These are phyloP conservation scores for Lasioglossum baleicum DNA, from an alignment of 1,140 invertebrate genomes.

Conservation along the genomic window DNA sequence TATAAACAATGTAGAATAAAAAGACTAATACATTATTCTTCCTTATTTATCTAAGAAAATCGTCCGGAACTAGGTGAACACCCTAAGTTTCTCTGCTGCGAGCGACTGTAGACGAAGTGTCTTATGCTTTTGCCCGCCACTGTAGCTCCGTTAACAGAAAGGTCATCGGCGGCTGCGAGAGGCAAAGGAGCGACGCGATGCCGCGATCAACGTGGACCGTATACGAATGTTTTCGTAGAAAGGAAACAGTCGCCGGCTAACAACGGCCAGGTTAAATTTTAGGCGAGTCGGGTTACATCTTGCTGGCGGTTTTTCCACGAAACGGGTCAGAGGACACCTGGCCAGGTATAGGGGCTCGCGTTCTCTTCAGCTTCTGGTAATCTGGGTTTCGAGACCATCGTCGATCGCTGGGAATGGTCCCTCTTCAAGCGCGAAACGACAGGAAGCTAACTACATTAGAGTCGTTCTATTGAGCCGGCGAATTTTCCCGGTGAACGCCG, in stretches of 20 bases:
- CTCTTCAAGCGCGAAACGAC: slow-evolving; percentile 27
- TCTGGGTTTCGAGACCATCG: neutral
- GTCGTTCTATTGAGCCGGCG: neutral
- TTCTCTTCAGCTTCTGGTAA: slow-evolving; percentile 6
- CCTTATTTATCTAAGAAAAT: no score
- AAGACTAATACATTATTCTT: no score
- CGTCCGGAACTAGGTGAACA: no score
- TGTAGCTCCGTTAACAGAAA: neutral
- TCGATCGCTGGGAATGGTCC: neutral
- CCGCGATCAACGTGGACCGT: neutral
- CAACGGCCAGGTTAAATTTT: slow-evolving; percentile 32
- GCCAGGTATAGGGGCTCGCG: neutral
- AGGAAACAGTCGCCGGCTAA: slow-evolving; percentile 6
- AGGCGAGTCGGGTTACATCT: slow-evolving; percentile 20
- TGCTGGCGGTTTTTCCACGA: slow-evolving; percentile 5
- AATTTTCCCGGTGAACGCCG: neutral
- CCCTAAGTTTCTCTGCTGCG: no score
- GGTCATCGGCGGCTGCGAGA: neutral
- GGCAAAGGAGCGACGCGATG: neutral
- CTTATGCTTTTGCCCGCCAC: no score
- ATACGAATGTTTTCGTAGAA: slow-evolving; percentile 19
- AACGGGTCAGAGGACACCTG: slow-evolving; percentile 16
- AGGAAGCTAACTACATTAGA: slow-evolving; percentile 18
- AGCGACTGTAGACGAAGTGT: neutral
- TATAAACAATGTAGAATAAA: no score